A percentile compares a stretch with the other conserved stretches of the same genome.
Evolutionary conservation across 2,888 invertebrate genomes (phyloP).

Genomic region (Hypsopygia costalis): DNA sequence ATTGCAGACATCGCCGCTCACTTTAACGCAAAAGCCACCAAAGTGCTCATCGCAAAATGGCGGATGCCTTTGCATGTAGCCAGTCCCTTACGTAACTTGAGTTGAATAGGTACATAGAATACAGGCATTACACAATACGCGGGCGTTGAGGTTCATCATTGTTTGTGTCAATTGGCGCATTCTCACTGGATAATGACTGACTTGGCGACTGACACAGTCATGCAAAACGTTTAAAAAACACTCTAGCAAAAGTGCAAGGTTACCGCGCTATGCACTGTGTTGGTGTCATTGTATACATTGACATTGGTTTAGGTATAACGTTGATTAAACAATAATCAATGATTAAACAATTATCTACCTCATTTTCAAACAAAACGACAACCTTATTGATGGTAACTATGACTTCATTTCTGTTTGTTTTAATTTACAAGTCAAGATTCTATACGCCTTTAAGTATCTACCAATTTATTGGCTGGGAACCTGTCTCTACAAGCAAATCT

Average conservation of each 20-base stretch:
- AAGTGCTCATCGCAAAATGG: conserved; percentile 64
- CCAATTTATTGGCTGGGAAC: conserved; percentile 5
- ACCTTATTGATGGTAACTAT: not conserved
- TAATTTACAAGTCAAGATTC: no score
- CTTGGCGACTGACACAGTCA: conserved; percentile 36
- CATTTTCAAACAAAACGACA: no score
- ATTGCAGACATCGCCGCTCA: conserved; percentile 47
- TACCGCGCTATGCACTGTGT: conserved; percentile 21
- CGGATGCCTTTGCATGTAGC: conserved; percentile 50
- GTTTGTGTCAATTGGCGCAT: conserved; percentile 55
- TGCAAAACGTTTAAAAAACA: conserved; percentile 46
- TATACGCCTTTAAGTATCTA: no score
- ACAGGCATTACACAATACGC: conserved; percentile 39
- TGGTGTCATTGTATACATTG: conserved; percentile 22
- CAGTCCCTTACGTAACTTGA: conserved; percentile 48
- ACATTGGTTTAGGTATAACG: conserved; percentile 4
- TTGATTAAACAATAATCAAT: no score
- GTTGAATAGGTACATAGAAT: conserved; percentile 26
- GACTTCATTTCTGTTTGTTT: no score
- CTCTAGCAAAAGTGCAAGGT: conserved; percentile 53
- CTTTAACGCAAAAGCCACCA: conserved; percentile 58
- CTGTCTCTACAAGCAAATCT: conserved; percentile 9
- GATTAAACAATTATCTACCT: no score
- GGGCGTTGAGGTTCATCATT: conserved; percentile 49
- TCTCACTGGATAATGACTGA: conserved; percentile 55